These are phyloP conservation scores for Drosophila yakuba DNA, from an alignment of 1,140 invertebrate genomes.

Conservation along the genomic window DNA sequence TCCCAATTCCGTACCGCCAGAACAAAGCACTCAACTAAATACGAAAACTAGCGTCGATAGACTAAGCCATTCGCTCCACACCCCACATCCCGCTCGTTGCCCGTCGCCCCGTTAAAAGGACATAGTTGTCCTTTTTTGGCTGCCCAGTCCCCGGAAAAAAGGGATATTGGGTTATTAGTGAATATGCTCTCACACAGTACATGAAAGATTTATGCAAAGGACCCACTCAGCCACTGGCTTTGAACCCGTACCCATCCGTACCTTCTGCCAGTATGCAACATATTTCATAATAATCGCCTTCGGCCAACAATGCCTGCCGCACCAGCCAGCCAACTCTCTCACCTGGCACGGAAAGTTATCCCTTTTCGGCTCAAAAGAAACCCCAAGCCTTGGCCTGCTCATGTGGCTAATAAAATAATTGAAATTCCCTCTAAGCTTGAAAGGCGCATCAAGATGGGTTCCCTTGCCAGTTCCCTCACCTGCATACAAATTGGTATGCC, in stretches of 20 bases:
- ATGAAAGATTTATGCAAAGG: constrained; percentile 76
- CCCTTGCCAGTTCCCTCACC: background rate
- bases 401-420: constrained; percentile 82
- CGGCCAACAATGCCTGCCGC: constrained; percentile 67
- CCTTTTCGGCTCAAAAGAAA: constrained; percentile 57
- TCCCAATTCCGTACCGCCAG: constrained; percentile 48
- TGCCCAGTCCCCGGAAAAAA: constrained; percentile 51
- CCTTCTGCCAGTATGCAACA: constrained; percentile 57
- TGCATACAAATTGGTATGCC: constrained; percentile 49
- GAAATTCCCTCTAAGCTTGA: constrained; percentile 71
- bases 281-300: constrained; percentile 79
- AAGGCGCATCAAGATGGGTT: constrained; percentile 18
- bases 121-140: constrained; percentile 58
- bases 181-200: constrained; percentile 75
- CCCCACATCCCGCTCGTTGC: background rate
- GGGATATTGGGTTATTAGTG: constrained; percentile 81
- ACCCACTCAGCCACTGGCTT: constrained; percentile 43
- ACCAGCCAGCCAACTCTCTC: constrained; percentile 43
- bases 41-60: constrained; percentile 65
- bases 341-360: constrained; percentile 62
- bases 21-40: constrained; percentile 79
- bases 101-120: background rate
- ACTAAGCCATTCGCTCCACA: constrained; percentile 18
- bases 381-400: constrained; percentile 53
- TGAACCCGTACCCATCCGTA: constrained; percentile 10